Base-by-base conservation (phyloP, 2,797 vertebrate genomes). In the Heliangelus exortis region DNA sequence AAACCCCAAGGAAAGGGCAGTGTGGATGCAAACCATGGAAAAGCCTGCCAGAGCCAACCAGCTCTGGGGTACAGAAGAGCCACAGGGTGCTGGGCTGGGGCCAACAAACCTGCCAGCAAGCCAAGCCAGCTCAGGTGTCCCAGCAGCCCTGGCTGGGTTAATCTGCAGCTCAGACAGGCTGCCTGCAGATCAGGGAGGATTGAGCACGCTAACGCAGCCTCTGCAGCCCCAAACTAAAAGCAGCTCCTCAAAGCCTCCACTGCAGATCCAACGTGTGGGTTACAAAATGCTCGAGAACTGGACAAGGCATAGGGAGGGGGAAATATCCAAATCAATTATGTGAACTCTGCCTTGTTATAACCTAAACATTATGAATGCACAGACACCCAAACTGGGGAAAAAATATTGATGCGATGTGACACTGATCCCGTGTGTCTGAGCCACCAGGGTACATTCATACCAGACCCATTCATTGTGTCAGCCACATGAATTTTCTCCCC, bases 71-170 rank as follows among this genome's bases (percentile, higher is more conserved):
- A 19, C 5, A 3, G 50, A 25, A 11, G 21, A 20, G 15, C 7
- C 3, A 0, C 20, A 3, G 0, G 0, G n/a, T 0, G 1, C 72
- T 12, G 39, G 18, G 69, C 69, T n/a, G 50, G 34, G 62, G 48
- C 12, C n/a, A 31, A 20, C 0, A 7, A 23, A 45, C 18, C 54
- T 25, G 29, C 25, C 50, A 50, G 71, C 10, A 19, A 15, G 8
- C 67, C 25, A 28, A 36, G 62, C 33, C 16, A 48, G 71, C 55
- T n/a, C 59, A 4, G 54, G 36, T 26, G 5, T 3, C 16, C 36
- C 0, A 0, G 39, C 43, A 3, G 1, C 34, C 12, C 36, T 12
- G 61, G 33, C 34, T 4, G 51, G 54, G 63, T 54, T 80, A 59
- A 80, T 85, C 75, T 48, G 63, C 67, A 59, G 84, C 79, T 89